Conservation (phyloP, 2,888 invertebrate genomes). For the Drosophila prostipennis region DNA sequence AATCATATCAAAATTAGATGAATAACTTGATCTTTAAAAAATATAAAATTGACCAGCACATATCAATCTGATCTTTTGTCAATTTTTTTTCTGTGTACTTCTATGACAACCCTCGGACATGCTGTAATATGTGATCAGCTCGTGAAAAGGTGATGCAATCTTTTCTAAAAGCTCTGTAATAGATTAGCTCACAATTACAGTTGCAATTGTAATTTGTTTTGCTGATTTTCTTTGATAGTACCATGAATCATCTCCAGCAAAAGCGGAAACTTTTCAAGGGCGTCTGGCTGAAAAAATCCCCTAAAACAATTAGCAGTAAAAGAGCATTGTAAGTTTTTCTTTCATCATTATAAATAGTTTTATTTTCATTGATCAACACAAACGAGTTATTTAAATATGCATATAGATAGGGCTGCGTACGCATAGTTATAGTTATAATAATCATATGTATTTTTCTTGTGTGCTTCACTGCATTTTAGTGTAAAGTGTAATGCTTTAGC, state of each 20-base stretch:
- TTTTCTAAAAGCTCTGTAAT: background rate
- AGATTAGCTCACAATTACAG: background rate
- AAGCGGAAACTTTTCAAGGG: background rate
- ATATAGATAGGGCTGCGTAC: slow-evolving; percentile 22
- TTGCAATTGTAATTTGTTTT: slow-evolving; percentile 5
- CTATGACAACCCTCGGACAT: background rate
- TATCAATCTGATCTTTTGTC: too few species aligned
- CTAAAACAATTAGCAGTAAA: slow-evolving; percentile 2
- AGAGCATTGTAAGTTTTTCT: background rate
- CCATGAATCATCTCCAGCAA: background rate
- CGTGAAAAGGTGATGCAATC: slow-evolving; percentile 5
- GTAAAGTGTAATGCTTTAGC: slow-evolving; percentile 22
- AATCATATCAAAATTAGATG: too few species aligned
- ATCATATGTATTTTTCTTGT: slow-evolving; percentile 53
- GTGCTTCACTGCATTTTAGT: slow-evolving; percentile 24
- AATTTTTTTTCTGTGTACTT: too few species aligned
- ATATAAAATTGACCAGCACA: too few species aligned
- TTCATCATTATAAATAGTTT: slow-evolving; percentile 56
- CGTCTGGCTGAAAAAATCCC: background rate
- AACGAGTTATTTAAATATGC: slow-evolving; percentile 53
- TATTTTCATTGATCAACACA: slow-evolving; percentile 71
- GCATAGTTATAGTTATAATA: slow-evolving; percentile 33
- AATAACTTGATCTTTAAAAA: too few species aligned
- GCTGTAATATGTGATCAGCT: background rate
- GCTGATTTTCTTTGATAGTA: slow-evolving; percentile 3